Conservation (phyloP, 2,888 invertebrate species). For the Penaeus monodon region DNA sequence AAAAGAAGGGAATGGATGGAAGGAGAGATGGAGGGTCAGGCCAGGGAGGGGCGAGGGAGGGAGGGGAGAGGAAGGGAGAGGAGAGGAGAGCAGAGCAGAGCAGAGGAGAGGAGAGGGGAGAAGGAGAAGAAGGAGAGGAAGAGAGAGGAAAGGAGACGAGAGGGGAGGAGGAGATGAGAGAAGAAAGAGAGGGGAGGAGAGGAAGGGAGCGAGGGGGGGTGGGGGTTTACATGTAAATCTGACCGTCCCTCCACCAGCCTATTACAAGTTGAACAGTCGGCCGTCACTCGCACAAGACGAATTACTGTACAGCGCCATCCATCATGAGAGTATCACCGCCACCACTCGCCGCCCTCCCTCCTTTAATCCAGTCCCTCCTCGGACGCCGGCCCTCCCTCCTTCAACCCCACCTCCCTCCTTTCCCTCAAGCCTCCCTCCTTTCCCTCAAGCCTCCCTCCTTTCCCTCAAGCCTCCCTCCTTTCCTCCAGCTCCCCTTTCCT, state of each 20-base stretch:
- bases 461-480: not conserved
- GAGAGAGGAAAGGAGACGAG: no score
- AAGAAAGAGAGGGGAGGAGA: not conserved
- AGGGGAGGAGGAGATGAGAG: not conserved
- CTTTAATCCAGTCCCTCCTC: conserved; percentile 5
- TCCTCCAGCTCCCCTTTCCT: not conserved
- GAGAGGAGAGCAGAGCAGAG: not conserved
- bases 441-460: not conserved
- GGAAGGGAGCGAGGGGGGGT: not conserved
- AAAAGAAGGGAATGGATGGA: no score
- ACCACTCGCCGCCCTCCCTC: conserved; percentile 20
- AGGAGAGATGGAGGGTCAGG: not conserved
- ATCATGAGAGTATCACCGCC: conserved; percentile 51
- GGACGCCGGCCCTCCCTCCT: not conserved
- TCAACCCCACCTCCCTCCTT: not conserved
- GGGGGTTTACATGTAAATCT: not conserved
- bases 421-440: not conserved
- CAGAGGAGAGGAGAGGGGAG: no score
- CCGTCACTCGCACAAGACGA: conserved; percentile 56
- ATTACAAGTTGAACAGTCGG: conserved; percentile 57
- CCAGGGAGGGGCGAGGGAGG: not conserved
- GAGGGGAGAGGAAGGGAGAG: not conserved
- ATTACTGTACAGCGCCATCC: conserved; percentile 45
- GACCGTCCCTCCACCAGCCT: conserved; percentile 27
- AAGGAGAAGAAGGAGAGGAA: not conserved